These are phyloP conservation scores for Tromatobia lineatoria DNA, from an alignment of 2,888 invertebrate genomes.

Conservation along the genomic window DNA sequence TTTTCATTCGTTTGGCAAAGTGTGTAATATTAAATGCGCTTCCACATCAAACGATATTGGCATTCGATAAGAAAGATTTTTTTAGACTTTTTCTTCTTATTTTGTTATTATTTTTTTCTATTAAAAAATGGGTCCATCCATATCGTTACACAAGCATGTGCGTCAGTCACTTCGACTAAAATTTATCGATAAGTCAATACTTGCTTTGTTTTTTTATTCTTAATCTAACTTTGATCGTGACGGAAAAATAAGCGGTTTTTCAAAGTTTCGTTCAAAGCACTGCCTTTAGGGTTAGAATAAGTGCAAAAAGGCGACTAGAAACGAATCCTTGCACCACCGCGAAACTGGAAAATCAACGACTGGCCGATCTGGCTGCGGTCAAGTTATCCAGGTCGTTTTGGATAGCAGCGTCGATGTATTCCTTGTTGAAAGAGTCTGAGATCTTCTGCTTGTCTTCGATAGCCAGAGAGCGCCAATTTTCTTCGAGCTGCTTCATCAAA, in stretches of 20 bases:
- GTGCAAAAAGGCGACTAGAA: not conserved
- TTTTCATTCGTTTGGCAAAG: not conserved
- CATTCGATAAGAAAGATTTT: not conserved
- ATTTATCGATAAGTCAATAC: not conserved
- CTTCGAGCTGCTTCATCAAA: slow-evolving; percentile 77
- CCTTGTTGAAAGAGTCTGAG: slow-evolving; percentile 73
- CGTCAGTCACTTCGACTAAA: slow-evolving; percentile 1
- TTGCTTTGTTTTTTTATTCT: slow-evolving; percentile 3
- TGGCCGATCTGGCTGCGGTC: slow-evolving; percentile 1
- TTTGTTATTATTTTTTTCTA: not conserved
- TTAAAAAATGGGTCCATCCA: slow-evolving; percentile 14
- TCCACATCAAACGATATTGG: not conserved
- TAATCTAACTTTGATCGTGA: slow-evolving; percentile 3
- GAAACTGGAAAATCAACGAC: slow-evolving; percentile 29
- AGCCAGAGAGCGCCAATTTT: slow-evolving; percentile 80
- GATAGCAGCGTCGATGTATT: slow-evolving; percentile 50
- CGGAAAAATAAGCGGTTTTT: not conserved
- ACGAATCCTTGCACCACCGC: not conserved
- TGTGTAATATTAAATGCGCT: not conserved
- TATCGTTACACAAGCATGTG: slow-evolving; percentile 10
- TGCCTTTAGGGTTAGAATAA: not conserved
- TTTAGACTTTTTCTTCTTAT: not conserved
- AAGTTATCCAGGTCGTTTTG: slow-evolving; percentile 17
- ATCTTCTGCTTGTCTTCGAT: slow-evolving; percentile 78
- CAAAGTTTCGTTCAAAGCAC: not conserved